A percentile compares a stretch with the other conserved stretches of the same genome.
Evolutionary conservation across 1,140 invertebrate genomes (phyloP).

Genomic region (Bombus confusus): DNA sequence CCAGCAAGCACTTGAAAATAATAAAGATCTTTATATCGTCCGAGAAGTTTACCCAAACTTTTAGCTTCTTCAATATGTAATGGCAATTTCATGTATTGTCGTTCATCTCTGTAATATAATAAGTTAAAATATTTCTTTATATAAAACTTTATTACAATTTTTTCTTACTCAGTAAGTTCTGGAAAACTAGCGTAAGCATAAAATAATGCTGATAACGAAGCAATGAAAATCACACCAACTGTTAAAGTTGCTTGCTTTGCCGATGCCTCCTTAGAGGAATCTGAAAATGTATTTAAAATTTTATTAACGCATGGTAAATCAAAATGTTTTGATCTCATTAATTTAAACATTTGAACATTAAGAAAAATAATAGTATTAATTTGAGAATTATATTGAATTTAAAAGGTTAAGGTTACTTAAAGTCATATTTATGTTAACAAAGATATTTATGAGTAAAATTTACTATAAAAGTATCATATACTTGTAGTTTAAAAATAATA

Average conservation of each 20-base stretch:
- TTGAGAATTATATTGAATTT: neutral
- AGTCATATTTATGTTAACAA: neutral
- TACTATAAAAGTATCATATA: neutral
- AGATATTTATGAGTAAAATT: neutral
- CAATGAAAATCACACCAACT: conserved; percentile 86
- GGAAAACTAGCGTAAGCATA: conserved; percentile 91
- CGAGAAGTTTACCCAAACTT: conserved; percentile 94
- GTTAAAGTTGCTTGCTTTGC: conserved; percentile 84
- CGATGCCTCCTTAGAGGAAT: conserved; percentile 68
- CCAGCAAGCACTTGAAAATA: conserved; percentile 95
- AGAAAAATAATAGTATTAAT: neutral
- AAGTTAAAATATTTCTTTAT: neutral
- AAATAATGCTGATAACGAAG: conserved; percentile 85
- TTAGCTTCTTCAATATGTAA: conserved; percentile 98
- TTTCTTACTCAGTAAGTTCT: conserved; percentile 90
- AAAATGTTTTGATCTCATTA: neutral
- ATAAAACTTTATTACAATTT: neutral
- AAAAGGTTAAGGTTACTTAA: neutral
- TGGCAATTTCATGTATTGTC: conserved; percentile 94
- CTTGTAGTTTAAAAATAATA: neutral
- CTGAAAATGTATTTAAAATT: conserved; percentile 5
- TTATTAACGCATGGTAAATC: neutral
- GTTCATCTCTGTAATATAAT: conserved; percentile 88
- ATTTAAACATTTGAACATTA: neutral
- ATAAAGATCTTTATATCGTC: conserved; percentile 97